Conservation (phyloP, 2,888 invertebrate genomes). For the Trissolcus brochymenae region DNA sequence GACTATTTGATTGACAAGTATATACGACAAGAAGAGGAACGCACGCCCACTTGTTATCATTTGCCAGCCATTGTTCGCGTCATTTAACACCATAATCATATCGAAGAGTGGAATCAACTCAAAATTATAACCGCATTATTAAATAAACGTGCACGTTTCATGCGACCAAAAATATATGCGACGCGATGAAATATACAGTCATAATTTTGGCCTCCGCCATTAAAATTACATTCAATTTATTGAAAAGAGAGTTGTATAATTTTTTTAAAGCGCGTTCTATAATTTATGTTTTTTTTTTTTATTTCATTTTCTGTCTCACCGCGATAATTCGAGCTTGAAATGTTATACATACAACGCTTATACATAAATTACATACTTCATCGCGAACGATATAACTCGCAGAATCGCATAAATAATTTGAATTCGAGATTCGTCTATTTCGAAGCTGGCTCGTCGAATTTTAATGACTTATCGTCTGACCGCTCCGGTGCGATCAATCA, state of each 20-base stretch:
- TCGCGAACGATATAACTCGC: slow-evolving; percentile 2
- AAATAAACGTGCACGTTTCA: slow-evolving; percentile 16
- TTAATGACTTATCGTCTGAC: slow-evolving; percentile 55
- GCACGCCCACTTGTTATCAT: slow-evolving; percentile 60
- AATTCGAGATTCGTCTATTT: slow-evolving; percentile 27
- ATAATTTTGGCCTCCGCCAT: too few relatives aligned
- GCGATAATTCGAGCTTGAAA: too few relatives aligned
- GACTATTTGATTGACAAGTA: slow-evolving; percentile 66
- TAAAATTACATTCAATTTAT: too few relatives aligned
- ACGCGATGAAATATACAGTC: slow-evolving; percentile 1
- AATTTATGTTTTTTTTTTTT: not conserved
- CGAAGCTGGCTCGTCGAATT: slow-evolving; percentile 25
- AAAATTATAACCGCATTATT: slow-evolving; percentile 37
- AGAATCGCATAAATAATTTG: slow-evolving; percentile 16
- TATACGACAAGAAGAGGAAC: slow-evolving; percentile 60
- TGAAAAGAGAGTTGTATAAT: not conserved
- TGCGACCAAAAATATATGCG: not conserved
- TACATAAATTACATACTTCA: not conserved
- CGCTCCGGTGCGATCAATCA: slow-evolving; percentile 41
- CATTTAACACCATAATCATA: slow-evolving; percentile 52
- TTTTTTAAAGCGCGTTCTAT: not conserved
- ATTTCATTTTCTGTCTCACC: too few relatives aligned
- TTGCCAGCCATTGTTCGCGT: slow-evolving; percentile 49
- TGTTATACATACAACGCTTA: too few relatives aligned
- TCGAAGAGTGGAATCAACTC: slow-evolving; percentile 47